Evolutionary conservation across 2,888 invertebrate genomes (phyloP), one percentile per base, ranked within the genome.

Genomic region (Archips xylosteana): DNA sequence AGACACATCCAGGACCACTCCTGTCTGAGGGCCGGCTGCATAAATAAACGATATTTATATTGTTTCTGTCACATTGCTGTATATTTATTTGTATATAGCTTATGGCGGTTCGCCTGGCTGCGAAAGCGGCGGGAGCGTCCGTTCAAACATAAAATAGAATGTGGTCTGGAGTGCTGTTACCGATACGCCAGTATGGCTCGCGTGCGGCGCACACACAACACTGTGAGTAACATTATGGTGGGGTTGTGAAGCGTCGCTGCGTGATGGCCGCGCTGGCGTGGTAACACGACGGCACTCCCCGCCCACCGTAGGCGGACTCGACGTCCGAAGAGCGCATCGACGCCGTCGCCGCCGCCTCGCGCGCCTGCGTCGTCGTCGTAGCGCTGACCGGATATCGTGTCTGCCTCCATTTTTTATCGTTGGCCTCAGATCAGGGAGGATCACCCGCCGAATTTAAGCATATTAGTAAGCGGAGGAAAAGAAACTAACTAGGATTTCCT

Each of bases 1-100:
- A 95, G 95, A 95, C 95, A 95, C 94, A 95, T 94, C 94, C 95
- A n/a, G 51, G 51, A n/a, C n/a, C 51, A 51, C n/a, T 13, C 51
- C 89, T 88, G 51, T 51, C 51, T n/a, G 51, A 51, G 51, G 47
- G 47, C 47, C 47, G 47, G 47, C 47, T 49, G 49, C 49, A 49
- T 49, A 49, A 49, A 49, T 49, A 49, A n/a, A 49, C 49, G 49
- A 49, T 49, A 49, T 49, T 49, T n/a, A n/a, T 49, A 49, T 49
- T 49, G 49, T 49, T 49, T n/a, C 49, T 49, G 49, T 49, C 49
- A 49, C 49, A 49, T 49, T 49, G 13, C 49, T 47, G 12, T 13
- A 39, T 39, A 5, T 39, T 0, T 39, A 5, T 3, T 1, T 39
- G 39, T 39, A 6, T 13, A 13, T 3, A 49, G 49, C 49, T 6